Base-by-base conservation (phyloP, 2,888 invertebrate genomes). In the Lymantria monacha region DNA sequence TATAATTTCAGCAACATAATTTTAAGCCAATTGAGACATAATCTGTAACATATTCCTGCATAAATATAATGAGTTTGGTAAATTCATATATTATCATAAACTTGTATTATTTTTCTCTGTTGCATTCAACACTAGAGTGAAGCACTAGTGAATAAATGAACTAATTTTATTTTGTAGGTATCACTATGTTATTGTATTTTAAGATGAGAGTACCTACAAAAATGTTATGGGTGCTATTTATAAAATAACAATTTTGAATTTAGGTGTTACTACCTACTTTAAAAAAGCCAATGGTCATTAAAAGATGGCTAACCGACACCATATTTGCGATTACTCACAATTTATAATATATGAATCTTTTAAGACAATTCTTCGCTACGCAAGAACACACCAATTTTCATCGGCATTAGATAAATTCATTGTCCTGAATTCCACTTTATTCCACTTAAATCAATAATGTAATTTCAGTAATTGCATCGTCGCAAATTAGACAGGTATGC, bases 401-500 rank as follows among this genome's bases (percentile, higher is more conserved):
- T 68, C 56, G 65, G 69, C 60, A 70, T 58, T 70, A 59, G 49
- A 69, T 64, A 60, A 63, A 72, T 55, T 69, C 84, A 85, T 79
- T 62, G 69, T 80, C 63, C 62, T 66, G 64, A 58, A 51, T 62
- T 70, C 61, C 57, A 68, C 72, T 77, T 43, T 43, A 77, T 74
- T 74, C 14, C 41, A 41, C 82, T 76, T 76, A 62, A 73, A 80
- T 70, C 74, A 66, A 55, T 75, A 72, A 68, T 73, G 72, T 55
- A 71, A 75, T 60, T 58, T 65, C 53, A 74, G 67, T 49, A 68
- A 65, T 69, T 72, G 66, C 80, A 81, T 79, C 69, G 67, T 80
- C 59, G 59, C 54, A 48, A 59, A 53, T 67, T 58, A 61, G 49
- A 41, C 53, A 44, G 46, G 48, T 46, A 59, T 63, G 57, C 41